These are phyloP conservation scores for Delphinus delphis DNA, from an alignment of 2,113 vertebrate genomes.

Conservation along the genomic window DNA sequence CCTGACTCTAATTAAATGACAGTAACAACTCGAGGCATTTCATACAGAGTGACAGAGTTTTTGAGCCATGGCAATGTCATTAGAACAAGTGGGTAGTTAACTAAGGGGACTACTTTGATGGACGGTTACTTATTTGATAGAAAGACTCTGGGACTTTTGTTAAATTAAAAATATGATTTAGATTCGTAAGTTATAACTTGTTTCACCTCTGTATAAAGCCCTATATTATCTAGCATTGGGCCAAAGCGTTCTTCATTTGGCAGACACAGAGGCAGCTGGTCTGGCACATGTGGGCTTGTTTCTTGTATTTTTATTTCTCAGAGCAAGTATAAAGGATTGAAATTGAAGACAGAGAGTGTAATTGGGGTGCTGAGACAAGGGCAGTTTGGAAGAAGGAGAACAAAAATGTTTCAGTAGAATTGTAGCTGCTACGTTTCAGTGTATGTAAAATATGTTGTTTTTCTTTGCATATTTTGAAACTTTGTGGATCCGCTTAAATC, in stretches of 20 bases:
- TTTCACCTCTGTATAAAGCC: background rate
- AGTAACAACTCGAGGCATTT: background rate
- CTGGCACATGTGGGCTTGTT: background rate
- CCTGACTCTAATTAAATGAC: background rate
- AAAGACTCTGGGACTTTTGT: background rate
- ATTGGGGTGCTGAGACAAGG: background rate
- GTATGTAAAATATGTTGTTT: background rate
- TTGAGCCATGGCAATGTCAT: background rate
- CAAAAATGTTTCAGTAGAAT: background rate
- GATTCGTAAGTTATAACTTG: background rate
- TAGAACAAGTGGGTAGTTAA: background rate
- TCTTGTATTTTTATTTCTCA: background rate
- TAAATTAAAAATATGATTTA: conserved; percentile 6
- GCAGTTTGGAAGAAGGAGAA: background rate
- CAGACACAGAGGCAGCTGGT: background rate
- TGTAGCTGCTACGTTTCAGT: background rate
- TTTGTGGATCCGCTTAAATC: background rate
- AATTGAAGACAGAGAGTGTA: background rate
- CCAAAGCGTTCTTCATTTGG: background rate
- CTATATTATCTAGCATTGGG: background rate
- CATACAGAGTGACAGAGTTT: background rate
- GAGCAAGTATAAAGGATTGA: background rate
- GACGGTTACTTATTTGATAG: background rate
- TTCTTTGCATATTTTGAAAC: background rate
- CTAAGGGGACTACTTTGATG: background rate